Evolutionary conservation across 2,113 vertebrate species (phyloP).

Genomic region (Coturnix japonica): DNA sequence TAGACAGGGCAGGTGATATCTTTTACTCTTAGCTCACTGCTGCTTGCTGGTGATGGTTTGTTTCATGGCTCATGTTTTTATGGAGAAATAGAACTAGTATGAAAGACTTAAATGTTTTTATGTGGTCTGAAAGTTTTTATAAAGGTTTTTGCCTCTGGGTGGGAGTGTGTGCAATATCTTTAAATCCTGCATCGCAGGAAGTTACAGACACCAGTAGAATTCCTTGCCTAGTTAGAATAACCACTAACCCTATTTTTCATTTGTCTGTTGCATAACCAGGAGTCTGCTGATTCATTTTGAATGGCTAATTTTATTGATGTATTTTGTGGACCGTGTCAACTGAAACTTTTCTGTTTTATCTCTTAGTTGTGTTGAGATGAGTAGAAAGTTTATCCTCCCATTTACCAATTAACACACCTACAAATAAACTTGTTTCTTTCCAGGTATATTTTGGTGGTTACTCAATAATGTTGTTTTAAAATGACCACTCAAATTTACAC

Average conservation of each 20-base stretch:
- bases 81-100: neutral
- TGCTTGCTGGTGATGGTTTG: neutral
- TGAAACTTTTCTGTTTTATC: neutral
- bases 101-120: neutral
- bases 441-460: neutral
- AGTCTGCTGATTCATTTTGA: neutral
- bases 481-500: neutral
- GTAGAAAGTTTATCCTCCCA: neutral
- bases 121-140: neutral
- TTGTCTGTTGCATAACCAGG: neutral
- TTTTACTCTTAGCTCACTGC: rapidly evolving
- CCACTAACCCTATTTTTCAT: neutral
- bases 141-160: neutral
- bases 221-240: neutral
- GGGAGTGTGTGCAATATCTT: neutral
- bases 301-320: neutral
- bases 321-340: neutral
- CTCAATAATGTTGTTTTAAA: neutral
- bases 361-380: neutral
- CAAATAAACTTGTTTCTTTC: neutral
- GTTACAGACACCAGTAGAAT: neutral
- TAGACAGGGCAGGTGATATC: neutral
- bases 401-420: neutral
- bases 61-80: neutral
- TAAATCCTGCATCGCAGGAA: neutral